A percentile compares a stretch with the other conserved stretches of the same genome.
Conservation (phyloP, 2,797 vertebrate species). For the Merluccius polli region DNA sequence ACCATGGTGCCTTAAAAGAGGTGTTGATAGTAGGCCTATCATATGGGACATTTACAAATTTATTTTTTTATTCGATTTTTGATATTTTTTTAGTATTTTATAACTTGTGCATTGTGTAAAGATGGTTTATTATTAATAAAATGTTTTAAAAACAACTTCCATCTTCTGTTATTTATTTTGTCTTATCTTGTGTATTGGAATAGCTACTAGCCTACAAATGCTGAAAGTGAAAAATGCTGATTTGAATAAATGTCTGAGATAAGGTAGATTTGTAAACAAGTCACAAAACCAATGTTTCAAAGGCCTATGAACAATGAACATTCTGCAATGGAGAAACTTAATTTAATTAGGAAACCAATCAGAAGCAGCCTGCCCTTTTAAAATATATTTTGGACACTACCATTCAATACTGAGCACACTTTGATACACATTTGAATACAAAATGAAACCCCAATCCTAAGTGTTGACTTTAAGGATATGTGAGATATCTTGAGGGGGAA, state of each 20-base stretch:
- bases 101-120: slow-evolving; percentile 43
- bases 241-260: too few relatives aligned
- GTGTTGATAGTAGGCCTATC: not conserved
- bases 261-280: too few relatives aligned
- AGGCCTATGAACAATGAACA: not conserved
- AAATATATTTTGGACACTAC: too few relatives aligned
- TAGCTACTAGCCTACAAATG: too few relatives aligned
- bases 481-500: too few relatives aligned
- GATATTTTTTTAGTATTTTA: slow-evolving; percentile 12
- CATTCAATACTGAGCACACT: too few relatives aligned
- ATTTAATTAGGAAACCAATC: not conserved
- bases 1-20: too few relatives aligned
- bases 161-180: not conserved
- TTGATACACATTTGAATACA: too few relatives aligned
- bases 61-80: slow-evolving; percentile 24
- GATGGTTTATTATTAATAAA: slow-evolving; percentile 53
- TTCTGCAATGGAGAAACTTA: not conserved
- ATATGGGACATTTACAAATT: not conserved
- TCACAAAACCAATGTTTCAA: too few relatives aligned
- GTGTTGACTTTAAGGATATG: too few relatives aligned
- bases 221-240: too few relatives aligned
- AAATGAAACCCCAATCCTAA: too few relatives aligned
- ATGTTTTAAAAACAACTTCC: slow-evolving; percentile 1
- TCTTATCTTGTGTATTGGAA: not conserved
- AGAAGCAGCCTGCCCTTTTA: not conserved